A percentile compares a stretch with the other conserved stretches of the same genome.
These are phyloP conservation scores for Drosophila miranda DNA, from an alignment of 1,140 invertebrate species.

Conservation along the genomic window DNA sequence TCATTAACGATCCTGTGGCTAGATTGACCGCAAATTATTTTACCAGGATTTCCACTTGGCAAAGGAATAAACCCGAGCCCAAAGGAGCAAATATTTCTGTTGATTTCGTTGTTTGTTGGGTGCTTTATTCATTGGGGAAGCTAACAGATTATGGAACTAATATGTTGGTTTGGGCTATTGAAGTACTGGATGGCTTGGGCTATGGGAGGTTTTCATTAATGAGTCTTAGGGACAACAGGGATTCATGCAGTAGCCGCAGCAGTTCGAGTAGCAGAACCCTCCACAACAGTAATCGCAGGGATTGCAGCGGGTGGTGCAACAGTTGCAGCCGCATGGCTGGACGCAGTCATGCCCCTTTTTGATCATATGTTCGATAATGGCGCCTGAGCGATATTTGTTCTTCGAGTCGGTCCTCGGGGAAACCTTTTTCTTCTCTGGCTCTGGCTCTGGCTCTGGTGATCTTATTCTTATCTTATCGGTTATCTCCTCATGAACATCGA, in stretches of 20 bases:
- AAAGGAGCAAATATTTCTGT: too few relatives aligned
- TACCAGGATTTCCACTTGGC: not conserved
- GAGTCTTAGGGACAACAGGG: too few relatives aligned
- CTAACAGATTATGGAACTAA: not conserved
- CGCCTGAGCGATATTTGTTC: slow-evolving; percentile 3
- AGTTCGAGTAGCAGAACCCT: too few relatives aligned
- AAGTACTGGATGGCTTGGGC: too few relatives aligned
- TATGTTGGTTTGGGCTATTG: too few relatives aligned
- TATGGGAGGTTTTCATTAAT: too few relatives aligned
- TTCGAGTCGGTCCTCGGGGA: not conserved
- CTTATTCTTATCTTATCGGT: too few relatives aligned
- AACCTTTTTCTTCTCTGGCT: not conserved
- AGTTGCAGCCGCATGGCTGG: too few relatives aligned
- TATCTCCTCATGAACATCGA: too few relatives aligned
- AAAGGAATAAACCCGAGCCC: not conserved
- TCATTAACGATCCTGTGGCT: slow-evolving; percentile 31
- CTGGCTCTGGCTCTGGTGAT: not conserved
- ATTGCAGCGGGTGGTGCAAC: not conserved
- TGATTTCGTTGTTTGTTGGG: not conserved
- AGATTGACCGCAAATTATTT: slow-evolving; percentile 29
- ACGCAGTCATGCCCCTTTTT: not conserved
- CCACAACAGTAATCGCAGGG: too few relatives aligned
- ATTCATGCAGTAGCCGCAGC: too few relatives aligned
- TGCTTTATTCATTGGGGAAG: too few relatives aligned
- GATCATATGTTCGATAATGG: not conserved